Percentiles rank a stretch among this genome's conserved stretches.
Evolutionary conservation across 1,140 invertebrate species (phyloP).

Genomic region (Cherax destructor): DNA sequence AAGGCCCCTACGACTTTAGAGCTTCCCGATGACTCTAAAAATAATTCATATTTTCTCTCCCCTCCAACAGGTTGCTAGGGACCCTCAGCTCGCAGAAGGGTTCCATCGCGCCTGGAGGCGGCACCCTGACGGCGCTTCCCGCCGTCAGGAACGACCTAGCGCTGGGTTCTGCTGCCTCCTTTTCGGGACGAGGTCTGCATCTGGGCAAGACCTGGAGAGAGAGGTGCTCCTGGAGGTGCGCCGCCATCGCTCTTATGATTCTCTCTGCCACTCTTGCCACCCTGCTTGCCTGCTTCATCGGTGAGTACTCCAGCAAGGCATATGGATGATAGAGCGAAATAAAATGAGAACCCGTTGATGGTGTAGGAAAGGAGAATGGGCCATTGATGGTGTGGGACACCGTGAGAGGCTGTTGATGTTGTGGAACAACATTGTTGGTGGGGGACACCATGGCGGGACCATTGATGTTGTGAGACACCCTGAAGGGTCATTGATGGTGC

Average conservation of each 20-base stretch:
- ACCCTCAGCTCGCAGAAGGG: constrained; percentile 73
- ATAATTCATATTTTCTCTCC: background rate
- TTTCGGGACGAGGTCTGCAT: constrained; percentile 93
- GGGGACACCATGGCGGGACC: too few relatives aligned
- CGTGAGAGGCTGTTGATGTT: too few relatives aligned
- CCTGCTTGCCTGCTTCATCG: constrained; percentile 94
- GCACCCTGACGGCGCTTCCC: constrained; percentile 84
- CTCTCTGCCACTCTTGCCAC: constrained; percentile 90
- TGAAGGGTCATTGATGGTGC: too few relatives aligned
- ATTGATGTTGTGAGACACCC: too few relatives aligned
- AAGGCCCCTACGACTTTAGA: too few relatives aligned
- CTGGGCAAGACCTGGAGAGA: constrained; percentile 94
- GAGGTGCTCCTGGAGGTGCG: constrained; percentile 95
- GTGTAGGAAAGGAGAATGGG: too few relatives aligned
- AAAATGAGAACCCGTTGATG: too few relatives aligned
- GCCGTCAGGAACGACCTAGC: constrained; percentile 73
- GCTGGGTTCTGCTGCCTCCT: constrained; percentile 78
- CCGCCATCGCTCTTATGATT: constrained; percentile 92
- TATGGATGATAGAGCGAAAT: background rate
- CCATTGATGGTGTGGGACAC: too few relatives aligned
- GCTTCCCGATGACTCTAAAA: too few relatives aligned
- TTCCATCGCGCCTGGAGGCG: constrained; percentile 66
- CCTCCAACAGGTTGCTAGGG: constrained; percentile 64
- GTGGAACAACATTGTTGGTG: too few relatives aligned
- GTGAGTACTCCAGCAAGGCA: constrained; percentile 80